Percentiles rank a stretch among this genome's conserved stretches.
phyloP scores from a whole-genome alignment of 2,888 invertebrate species.

The Lasioglossum figueresi region DNA sequence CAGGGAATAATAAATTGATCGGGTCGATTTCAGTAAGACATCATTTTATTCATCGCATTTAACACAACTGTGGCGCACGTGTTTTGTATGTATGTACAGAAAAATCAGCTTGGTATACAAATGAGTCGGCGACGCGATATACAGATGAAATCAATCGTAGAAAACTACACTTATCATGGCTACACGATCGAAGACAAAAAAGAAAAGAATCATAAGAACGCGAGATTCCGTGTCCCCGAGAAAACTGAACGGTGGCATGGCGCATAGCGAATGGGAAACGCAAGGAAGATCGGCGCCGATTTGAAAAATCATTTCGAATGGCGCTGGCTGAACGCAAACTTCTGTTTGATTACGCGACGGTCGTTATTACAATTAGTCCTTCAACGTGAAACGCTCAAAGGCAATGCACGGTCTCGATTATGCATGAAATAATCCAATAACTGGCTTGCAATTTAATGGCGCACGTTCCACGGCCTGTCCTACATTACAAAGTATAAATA shows the following conservation, averaged over 20 bases:
- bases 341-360: constrained; percentile 38
- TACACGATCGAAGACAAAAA: constrained; percentile 18
- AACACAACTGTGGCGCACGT: constrained; percentile 46
- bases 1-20: background rate
- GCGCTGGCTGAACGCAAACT: background rate
- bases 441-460: constrained; percentile 31
- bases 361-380: constrained; percentile 58
- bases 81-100: constrained; percentile 40
- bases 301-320: background rate
- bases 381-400: constrained; percentile 42
- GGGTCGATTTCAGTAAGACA: constrained; percentile 32
- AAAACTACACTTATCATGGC: constrained; percentile 27
- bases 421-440: constrained; percentile 41
- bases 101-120: constrained; percentile 48
- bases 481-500: constrained; percentile 54
- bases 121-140: constrained; percentile 43
- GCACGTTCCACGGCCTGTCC: constrained; percentile 39
- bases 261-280: background rate
- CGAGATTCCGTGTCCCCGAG: constrained; percentile 11
- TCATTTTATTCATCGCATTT: constrained; percentile 48
- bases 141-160: constrained; percentile 49
- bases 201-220: background rate
- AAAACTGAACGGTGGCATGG: background rate
- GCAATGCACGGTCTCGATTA: constrained; percentile 39
- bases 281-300: background rate